phyloP scores from a whole-genome alignment of 2,797 vertebrate genomes.

The Coregonus sp. region DNA sequence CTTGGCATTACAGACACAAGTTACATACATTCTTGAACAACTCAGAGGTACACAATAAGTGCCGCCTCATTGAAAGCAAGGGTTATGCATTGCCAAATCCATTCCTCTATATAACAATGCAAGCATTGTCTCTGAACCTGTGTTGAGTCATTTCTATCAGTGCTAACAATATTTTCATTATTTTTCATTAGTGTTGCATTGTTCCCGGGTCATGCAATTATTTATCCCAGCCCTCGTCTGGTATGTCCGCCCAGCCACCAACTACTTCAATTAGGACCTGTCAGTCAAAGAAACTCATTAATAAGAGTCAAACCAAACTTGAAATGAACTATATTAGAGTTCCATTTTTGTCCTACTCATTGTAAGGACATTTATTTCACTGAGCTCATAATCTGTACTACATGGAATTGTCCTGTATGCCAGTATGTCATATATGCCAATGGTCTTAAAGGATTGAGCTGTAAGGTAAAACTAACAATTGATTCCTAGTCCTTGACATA shows the following conservation, averaged over 20 bases:
- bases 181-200: conserved; percentile 54
- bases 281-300: conserved; percentile 65
- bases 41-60: conserved; percentile 14
- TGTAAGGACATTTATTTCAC: conserved; percentile 64
- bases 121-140: conserved; percentile 32
- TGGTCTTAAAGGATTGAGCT: conserved; percentile 3
- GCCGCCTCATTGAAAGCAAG: conserved; percentile 12
- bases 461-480: neutral
- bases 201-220: conserved; percentile 61
- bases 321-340: conserved; percentile 65
- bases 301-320: conserved; percentile 62
- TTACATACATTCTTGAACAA: neutral
- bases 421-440: conserved; percentile 6
- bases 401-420: conserved; percentile 48
- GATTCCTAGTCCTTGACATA: neutral
- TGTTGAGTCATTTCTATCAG: conserved; percentile 25
- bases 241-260: conserved; percentile 41
- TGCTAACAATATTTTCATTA: conserved; percentile 44
- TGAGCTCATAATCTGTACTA: conserved; percentile 38
- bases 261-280: conserved; percentile 68
- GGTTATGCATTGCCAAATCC: conserved; percentile 34
- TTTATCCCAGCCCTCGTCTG: conserved; percentile 63
- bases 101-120: conserved; percentile 19
- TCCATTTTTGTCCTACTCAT: conserved; percentile 64
- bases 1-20: neutral